These are phyloP conservation scores for Coenobita brevimanus DNA, from an alignment of 1,140 invertebrate genomes.

Conservation along the genomic window DNA sequence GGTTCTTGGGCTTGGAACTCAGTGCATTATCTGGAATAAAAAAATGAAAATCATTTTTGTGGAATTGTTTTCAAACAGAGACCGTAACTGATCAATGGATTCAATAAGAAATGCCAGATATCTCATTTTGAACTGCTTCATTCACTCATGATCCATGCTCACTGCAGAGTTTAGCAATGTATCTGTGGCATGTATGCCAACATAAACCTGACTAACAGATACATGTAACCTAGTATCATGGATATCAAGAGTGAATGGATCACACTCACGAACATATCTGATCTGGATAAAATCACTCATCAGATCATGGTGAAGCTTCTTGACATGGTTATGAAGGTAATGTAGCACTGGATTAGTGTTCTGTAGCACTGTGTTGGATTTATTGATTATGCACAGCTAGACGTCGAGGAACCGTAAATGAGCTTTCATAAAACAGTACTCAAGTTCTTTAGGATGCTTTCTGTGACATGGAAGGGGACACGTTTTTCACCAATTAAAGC, in stretches of 20 bases:
- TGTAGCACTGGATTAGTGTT: neutral
- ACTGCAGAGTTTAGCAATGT: neutral
- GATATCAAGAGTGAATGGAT: conserved; percentile 20
- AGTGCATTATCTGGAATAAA: neutral
- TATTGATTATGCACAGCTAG: too few relatives aligned
- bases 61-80: neutral
- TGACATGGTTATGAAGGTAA: conserved; percentile 11
- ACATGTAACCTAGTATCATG: conserved; percentile 7
- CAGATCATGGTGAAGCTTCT: neutral
- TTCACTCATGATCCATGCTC: conserved; percentile 5
- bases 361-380: neutral
- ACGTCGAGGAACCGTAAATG: too few relatives aligned
- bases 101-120: neutral
- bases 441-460: neutral
- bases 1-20: neutral
- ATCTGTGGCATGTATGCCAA: conserved; percentile 17
- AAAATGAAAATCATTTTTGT: conserved; percentile 8
- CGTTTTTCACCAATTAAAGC: conserved; percentile 2
- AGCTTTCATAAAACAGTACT: neutral
- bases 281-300: conserved; percentile 10
- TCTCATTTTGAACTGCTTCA: neutral
- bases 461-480: neutral
- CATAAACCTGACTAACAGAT: neutral
- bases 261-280: neutral
- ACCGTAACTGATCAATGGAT: neutral